These are phyloP conservation scores for Plumapathes pennacea DNA, from an alignment of 92 coral and sea anemone species.

Conservation along the genomic window DNA sequence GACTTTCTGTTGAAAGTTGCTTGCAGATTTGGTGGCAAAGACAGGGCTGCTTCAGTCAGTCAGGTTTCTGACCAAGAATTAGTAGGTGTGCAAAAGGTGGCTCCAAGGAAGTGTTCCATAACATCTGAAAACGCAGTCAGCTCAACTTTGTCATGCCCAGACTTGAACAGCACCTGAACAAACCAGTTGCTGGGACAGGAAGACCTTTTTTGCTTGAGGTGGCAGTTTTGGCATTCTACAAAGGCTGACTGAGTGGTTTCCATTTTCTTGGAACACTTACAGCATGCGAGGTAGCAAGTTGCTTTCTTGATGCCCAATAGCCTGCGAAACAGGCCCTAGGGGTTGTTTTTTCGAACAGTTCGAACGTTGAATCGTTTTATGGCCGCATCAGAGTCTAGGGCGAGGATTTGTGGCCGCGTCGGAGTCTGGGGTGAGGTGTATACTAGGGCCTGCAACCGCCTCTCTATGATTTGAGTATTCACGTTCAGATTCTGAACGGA, in stretches of 20 bases:
- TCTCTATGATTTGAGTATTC: too few relatives aligned
- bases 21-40: background rate
- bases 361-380: too few relatives aligned
- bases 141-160: background rate
- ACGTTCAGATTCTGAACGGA: too few relatives aligned
- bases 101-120: too few relatives aligned
- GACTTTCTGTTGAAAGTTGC: slow-evolving; percentile 6
- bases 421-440: too few relatives aligned
- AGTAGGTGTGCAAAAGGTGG: too few relatives aligned
- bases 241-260: background rate
- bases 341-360: too few relatives aligned
- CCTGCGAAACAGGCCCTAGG: too few relatives aligned
- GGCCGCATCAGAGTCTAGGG: too few relatives aligned
- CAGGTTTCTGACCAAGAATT: background rate
- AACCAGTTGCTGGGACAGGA: slow-evolving; percentile 3
- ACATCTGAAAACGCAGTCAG: background rate
- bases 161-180: background rate
- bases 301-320: slow-evolving; percentile 10
- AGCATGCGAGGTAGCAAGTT: slow-evolving; percentile 1
- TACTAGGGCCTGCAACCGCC: too few relatives aligned
- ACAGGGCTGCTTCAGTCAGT: background rate
- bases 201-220: slow-evolving; percentile 10
- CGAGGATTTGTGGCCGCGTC: too few relatives aligned
- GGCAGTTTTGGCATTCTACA: slow-evolving; percentile 12
- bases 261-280: slow-evolving; percentile 9